These are phyloP conservation scores for Lagopus muta DNA, from an alignment of 2,113 vertebrate species.

Conservation along the genomic window DNA sequence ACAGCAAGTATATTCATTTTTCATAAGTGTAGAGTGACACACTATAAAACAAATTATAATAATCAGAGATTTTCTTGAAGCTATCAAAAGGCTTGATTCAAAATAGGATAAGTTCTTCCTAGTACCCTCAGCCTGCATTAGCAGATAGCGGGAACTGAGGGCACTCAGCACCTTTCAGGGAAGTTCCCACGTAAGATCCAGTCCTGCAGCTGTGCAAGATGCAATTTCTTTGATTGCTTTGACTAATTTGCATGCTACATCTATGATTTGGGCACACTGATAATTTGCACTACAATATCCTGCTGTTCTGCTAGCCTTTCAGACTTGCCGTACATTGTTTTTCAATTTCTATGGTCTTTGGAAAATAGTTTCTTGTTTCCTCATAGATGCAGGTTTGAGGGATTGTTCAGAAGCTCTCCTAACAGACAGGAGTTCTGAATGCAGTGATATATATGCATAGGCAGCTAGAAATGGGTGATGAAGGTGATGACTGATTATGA, in stretches of 20 bases:
- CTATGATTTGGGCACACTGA: background rate
- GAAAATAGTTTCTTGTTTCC: background rate
- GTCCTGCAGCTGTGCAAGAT: constrained; percentile 37
- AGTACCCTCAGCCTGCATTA: constrained; percentile 2
- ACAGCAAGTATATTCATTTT: constrained; percentile 70
- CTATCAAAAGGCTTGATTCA: constrained; percentile 55
- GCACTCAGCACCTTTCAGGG: constrained; percentile 13
- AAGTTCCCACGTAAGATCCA: background rate
- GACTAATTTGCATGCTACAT: constrained; percentile 34
- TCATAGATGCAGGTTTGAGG: rapidly evolving
- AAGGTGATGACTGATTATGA: background rate
- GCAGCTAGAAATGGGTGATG: background rate
- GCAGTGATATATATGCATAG: background rate
- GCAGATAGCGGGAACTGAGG: background rate
- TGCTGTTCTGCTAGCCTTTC: background rate
- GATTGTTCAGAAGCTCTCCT: background rate
- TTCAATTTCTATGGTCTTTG: background rate
- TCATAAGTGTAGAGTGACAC: constrained; percentile 58
- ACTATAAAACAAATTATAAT: constrained; percentile 72
- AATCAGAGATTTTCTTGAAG: constrained; percentile 67
- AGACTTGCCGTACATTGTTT: background rate
- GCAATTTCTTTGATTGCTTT: constrained; percentile 43
- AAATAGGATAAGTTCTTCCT: constrained; percentile 30
- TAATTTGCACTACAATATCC: background rate
- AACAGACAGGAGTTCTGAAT: background rate